phyloP scores from a whole-genome alignment of 2,113 vertebrate genomes.

The Anser cygnoides region DNA sequence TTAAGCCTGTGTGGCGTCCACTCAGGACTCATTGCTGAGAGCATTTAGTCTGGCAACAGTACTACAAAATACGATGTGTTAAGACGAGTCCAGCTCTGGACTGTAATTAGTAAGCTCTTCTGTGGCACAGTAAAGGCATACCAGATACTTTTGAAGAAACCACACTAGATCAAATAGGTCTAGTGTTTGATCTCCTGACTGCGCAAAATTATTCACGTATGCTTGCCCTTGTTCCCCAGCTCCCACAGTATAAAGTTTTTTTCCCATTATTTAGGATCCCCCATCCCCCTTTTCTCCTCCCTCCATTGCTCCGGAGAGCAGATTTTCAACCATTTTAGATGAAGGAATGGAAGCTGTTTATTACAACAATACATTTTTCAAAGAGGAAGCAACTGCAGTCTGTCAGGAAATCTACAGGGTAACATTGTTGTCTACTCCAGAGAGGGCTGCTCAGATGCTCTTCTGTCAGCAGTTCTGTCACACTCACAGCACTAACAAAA shows the following conservation, averaged over 20 bases:
- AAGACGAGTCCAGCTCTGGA: constrained; percentile 7
- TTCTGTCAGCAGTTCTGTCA: not conserved
- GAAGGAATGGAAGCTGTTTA: constrained; percentile 5
- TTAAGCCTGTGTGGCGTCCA: not conserved
- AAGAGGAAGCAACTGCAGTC: constrained; percentile 31
- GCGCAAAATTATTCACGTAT: constrained; percentile 1
- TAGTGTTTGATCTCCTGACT: constrained; percentile 43
- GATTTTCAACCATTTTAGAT: not conserved
- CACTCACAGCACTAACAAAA: not conserved
- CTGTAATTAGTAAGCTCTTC: constrained; percentile 18
- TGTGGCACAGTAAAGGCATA: not conserved
- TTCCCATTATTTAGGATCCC: not conserved
- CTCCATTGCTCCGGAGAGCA: not conserved
- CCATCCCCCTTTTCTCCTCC: not conserved
- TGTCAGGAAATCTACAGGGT: constrained; percentile 25
- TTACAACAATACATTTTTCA: not conserved
- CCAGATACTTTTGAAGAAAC: constrained; percentile 29
- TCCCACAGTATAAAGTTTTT: not conserved
- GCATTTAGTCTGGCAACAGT: not conserved
- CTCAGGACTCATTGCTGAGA: not conserved
- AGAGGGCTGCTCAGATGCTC: not conserved
- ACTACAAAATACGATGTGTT: not conserved
- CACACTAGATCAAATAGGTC: constrained; percentile 17
- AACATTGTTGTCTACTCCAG: not conserved
- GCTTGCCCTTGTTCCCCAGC: constrained; percentile 11